phyloP scores from a whole-genome alignment of 2,888 invertebrate genomes.

The Tineola bisselliella region DNA sequence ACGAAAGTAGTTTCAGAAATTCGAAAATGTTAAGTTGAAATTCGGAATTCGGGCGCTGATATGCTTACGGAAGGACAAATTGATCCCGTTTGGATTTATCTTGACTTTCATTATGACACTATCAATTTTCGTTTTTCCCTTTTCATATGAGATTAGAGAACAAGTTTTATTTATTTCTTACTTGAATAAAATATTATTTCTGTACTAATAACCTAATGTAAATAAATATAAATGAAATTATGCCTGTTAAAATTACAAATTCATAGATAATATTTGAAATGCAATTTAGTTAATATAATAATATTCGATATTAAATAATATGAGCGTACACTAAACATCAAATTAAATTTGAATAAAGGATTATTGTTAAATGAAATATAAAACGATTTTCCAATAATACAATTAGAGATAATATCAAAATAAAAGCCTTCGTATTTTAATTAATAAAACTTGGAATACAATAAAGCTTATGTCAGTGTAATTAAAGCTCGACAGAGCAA shows the following conservation, averaged over 20 bases:
- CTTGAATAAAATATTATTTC: neutral
- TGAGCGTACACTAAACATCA: no score
- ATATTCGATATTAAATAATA: no score
- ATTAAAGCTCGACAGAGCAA: neutral
- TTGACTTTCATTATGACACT: neutral
- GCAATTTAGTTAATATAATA: no score
- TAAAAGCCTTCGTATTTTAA: neutral
- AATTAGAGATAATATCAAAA: neutral
- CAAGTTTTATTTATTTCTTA: neutral
- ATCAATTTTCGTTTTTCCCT: neutral
- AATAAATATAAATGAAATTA: no score
- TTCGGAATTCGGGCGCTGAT: slow-evolving; percentile 1
- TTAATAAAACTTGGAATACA: neutral
- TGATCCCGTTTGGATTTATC: slow-evolving; percentile 5
- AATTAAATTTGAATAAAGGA: neutral
- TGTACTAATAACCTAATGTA: no score
- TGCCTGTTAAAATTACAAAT: no score
- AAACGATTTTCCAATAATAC: neutral
- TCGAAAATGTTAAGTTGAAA: neutral
- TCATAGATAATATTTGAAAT: no score
- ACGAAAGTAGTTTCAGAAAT: neutral
- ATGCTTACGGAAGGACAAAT: neutral
- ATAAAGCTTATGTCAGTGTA: neutral
- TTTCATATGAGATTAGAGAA: no score
- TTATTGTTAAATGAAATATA: neutral